A percentile compares a stretch with the other conserved stretches of the same genome.
Evolutionary conservation across 2,113 vertebrate genomes (phyloP).

Genomic region (Cheilinus undulatus): DNA sequence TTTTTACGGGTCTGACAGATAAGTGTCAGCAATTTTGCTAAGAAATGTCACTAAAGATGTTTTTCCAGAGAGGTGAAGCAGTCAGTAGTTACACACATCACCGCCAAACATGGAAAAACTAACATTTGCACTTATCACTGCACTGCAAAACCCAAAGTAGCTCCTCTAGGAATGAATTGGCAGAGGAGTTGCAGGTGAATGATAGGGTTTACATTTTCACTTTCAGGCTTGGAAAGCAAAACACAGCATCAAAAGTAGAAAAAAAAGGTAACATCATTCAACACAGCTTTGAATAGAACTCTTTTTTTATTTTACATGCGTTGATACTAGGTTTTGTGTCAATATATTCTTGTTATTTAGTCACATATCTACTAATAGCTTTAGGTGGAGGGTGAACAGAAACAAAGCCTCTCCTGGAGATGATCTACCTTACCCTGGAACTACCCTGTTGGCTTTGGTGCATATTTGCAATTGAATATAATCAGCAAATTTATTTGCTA

Average conservation of each 20-base stretch:
- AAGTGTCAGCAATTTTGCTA: too few species aligned
- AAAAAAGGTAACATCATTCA: not conserved
- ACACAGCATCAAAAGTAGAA: not conserved
- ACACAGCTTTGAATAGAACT: not conserved
- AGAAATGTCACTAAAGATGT: too few species aligned
- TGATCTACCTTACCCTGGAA: not conserved
- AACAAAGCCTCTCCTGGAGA: not conserved
- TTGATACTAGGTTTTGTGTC: not conserved
- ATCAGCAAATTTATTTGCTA: not conserved
- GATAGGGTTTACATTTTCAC: not conserved
- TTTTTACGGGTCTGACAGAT: too few species aligned
- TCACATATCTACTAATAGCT: conserved; percentile 1
- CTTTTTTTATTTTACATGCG: not conserved
- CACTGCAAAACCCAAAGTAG: conserved; percentile 47
- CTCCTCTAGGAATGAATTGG: not conserved
- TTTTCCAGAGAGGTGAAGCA: too few species aligned
- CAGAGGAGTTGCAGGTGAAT: conserved; percentile 6
- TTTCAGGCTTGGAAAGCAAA: not conserved
- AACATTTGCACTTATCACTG: conserved; percentile 51
- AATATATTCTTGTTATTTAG: not conserved
- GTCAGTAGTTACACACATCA: too few species aligned
- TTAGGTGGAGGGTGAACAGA: not conserved
- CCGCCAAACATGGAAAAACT: conserved; percentile 54
- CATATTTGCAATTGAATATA: not conserved
- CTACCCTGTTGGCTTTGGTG: not conserved